Percentiles rank a stretch among this genome's conserved stretches.
phyloP scores from a whole-genome alignment of 2,888 invertebrate genomes.

The Lasioglossum morio region DNA sequence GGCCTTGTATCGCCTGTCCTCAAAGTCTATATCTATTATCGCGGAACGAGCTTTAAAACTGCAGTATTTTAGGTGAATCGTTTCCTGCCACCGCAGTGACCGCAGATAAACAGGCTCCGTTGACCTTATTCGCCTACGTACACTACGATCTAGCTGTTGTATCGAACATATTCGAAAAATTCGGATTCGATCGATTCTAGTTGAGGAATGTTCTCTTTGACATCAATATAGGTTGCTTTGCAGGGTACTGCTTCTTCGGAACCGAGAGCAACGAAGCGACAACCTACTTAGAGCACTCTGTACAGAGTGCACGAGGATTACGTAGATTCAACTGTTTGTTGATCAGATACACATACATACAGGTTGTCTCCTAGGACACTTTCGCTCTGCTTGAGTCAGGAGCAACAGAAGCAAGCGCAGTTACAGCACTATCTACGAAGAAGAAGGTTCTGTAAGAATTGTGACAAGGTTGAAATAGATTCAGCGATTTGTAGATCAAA shows the following conservation, averaged over 20 bases:
- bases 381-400: background rate
- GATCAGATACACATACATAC: background rate
- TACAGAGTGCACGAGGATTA: background rate
- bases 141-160: background rate
- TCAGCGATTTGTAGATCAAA: background rate
- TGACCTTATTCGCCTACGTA: background rate
- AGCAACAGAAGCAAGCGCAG: background rate
- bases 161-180: background rate
- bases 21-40: background rate
- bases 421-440: background rate
- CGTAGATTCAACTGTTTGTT: background rate
- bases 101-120: background rate
- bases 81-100: background rate
- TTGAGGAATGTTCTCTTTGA: too few relatives aligned
- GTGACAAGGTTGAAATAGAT: background rate
- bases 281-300: background rate
- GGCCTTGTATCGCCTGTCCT: constrained; percentile 58
- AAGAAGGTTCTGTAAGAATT: background rate
- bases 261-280: background rate
- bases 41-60: background rate
- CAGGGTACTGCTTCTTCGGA: background rate
- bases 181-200: background rate
- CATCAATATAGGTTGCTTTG: background rate
- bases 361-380: background rate
- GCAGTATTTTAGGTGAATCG: background rate